Conservation (phyloP, 2,888 invertebrate genomes). For the Mesoligia furuncula region DNA sequence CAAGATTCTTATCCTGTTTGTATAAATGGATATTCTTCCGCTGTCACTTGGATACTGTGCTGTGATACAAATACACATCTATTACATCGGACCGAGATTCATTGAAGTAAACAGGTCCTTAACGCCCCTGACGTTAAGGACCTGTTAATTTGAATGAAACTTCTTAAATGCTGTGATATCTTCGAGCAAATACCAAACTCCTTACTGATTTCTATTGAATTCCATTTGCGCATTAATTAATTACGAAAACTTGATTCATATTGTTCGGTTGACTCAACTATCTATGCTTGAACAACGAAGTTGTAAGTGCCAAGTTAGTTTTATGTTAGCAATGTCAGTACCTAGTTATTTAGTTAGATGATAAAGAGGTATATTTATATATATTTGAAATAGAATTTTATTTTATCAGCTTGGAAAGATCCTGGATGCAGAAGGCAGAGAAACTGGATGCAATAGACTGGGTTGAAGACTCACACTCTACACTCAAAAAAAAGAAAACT, state of each 20-base stretch:
- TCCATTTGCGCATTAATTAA: background rate
- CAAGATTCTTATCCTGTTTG: background rate
- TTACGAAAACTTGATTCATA: slow-evolving; percentile 2
- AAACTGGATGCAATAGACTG: background rate
- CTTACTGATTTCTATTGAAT: background rate
- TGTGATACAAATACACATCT: background rate
- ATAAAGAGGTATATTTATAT: background rate
- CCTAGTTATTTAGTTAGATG: background rate
- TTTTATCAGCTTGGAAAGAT: background rate
- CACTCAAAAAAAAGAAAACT: slow-evolving; percentile 12
- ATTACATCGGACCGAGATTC: background rate
- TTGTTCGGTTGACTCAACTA: background rate
- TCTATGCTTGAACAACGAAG: background rate
- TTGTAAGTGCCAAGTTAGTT: background rate
- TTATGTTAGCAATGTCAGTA: background rate
- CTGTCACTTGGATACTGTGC: background rate
- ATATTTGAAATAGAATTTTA: background rate
- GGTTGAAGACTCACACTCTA: slow-evolving; percentile 1
- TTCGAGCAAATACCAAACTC: background rate
- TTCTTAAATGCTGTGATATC: background rate
- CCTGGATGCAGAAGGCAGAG: slow-evolving; percentile 15
- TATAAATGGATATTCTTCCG: background rate
- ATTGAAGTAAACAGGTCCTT: background rate
- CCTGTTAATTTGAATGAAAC: background rate
- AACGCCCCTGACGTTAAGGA: background rate